phyloP scores from a whole-genome alignment of 2,888 invertebrate genomes.

The Lysandra coridon region DNA sequence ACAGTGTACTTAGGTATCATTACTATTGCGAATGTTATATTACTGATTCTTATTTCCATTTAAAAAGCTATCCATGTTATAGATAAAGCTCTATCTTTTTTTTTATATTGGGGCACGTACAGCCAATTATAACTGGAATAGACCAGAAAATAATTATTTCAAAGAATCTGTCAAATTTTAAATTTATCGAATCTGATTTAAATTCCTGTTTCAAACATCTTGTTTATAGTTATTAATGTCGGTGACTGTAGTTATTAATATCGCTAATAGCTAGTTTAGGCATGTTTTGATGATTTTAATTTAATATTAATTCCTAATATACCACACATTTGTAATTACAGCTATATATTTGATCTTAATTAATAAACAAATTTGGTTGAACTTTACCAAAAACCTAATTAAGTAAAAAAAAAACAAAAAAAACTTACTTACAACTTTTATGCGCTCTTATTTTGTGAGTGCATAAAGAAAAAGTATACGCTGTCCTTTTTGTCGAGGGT shows the following conservation, averaged over 20 bases:
- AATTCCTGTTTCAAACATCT: background rate
- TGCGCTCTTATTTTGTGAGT: background rate
- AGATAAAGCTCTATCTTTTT: background rate
- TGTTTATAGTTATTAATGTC: background rate
- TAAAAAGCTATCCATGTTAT: background rate
- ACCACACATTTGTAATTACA: background rate
- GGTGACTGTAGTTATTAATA: background rate
- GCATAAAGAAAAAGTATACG: conserved; percentile 8
- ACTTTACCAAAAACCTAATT: background rate
- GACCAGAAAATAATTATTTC: background rate
- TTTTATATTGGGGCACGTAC: background rate
- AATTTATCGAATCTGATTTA: background rate
- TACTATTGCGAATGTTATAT: no score
- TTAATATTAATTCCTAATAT: background rate
- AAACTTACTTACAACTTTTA: background rate
- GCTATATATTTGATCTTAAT: background rate
- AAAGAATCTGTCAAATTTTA: background rate
- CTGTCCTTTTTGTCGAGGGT: conserved; percentile 13
- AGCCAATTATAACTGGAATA: background rate
- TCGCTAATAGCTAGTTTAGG: background rate
- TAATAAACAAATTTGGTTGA: background rate
- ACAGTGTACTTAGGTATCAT: background rate
- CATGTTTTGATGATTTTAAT: conserved; percentile 1
- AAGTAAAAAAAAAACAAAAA: background rate
- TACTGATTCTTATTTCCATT: background rate